Evolutionary conservation across 2,888 invertebrate species (phyloP).

Genomic region (Sympetrum striolatum): DNA sequence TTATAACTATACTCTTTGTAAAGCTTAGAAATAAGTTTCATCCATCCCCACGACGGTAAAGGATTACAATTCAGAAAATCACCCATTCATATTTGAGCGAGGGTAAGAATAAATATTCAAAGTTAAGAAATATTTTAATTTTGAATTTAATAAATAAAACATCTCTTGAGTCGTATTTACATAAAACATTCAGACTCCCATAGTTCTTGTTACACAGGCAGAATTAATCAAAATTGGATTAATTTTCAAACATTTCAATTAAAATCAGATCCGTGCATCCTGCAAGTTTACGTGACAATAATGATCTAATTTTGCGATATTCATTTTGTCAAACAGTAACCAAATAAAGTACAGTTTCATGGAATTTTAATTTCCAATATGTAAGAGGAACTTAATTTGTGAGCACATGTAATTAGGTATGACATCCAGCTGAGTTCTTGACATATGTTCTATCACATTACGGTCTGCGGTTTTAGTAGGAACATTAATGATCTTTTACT

Average conservation of each 20-base stretch:
- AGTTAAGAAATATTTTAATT: not conserved
- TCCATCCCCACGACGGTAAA: too few relatives aligned
- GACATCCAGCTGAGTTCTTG: not conserved
- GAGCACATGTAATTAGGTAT: not conserved
- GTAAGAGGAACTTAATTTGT: not conserved
- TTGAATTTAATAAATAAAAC: conserved; percentile 38
- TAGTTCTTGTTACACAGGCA: not conserved
- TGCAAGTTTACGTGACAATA: not conserved
- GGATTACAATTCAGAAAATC: too few relatives aligned
- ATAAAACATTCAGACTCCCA: not conserved
- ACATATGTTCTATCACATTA: not conserved
- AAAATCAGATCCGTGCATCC: not conserved
- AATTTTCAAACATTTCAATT: not conserved
- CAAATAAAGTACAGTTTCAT: not conserved
- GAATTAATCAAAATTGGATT: not conserved
- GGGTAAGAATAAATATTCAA: not conserved
- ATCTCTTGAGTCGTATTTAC: conserved; percentile 21
- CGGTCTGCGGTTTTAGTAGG: conserved; percentile 8
- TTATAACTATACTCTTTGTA: too few relatives aligned
- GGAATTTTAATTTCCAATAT: not conserved
- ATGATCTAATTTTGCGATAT: not conserved
- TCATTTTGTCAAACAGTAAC: not conserved
- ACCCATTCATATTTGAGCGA: not conserved
- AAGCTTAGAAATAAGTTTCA: too few relatives aligned
- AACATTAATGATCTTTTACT: not conserved